Evolutionary conservation across 2,888 invertebrate genomes (phyloP).

Genomic region (Phymatocera aterrima): DNA sequence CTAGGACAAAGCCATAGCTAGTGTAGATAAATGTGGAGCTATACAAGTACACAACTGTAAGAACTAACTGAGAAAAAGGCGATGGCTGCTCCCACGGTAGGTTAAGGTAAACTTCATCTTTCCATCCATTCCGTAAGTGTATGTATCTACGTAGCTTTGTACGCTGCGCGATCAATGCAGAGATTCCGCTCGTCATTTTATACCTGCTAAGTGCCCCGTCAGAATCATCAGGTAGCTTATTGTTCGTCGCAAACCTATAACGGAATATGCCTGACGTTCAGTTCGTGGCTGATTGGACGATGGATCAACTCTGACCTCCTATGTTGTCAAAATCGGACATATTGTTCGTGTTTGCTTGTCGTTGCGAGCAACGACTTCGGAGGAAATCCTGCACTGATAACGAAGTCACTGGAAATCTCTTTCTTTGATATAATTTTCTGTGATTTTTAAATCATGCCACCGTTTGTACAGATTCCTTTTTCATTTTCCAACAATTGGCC

Average conservation of each 20-base stretch:
- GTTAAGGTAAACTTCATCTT: slow-evolving; percentile 54
- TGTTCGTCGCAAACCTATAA: slow-evolving; percentile 61
- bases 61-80: slow-evolving; percentile 37
- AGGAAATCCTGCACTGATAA: too few relatives aligned
- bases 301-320: slow-evolving; percentile 5
- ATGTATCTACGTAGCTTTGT: slow-evolving; percentile 44
- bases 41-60: too few relatives aligned
- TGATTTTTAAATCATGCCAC: neutral
- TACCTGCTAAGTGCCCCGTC: slow-evolving; percentile 65
- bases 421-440: too few relatives aligned
- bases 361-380: too few relatives aligned
- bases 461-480: neutral
- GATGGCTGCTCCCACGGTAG: slow-evolving; percentile 59
- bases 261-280: slow-evolving; percentile 57
- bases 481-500: neutral
- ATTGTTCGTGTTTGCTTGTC: too few relatives aligned
- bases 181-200: slow-evolving; percentile 69
- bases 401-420: too few relatives aligned
- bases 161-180: slow-evolving; percentile 59
- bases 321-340: slow-evolving; percentile 7
- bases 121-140: slow-evolving; percentile 52
- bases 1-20: neutral
- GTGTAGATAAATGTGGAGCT: neutral
- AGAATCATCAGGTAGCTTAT: slow-evolving; percentile 50
- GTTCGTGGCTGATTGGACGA: slow-evolving; percentile 47